These are phyloP conservation scores for Oreocharis arfaki DNA, from an alignment of 2,113 vertebrate genomes.

Conservation along the genomic window DNA sequence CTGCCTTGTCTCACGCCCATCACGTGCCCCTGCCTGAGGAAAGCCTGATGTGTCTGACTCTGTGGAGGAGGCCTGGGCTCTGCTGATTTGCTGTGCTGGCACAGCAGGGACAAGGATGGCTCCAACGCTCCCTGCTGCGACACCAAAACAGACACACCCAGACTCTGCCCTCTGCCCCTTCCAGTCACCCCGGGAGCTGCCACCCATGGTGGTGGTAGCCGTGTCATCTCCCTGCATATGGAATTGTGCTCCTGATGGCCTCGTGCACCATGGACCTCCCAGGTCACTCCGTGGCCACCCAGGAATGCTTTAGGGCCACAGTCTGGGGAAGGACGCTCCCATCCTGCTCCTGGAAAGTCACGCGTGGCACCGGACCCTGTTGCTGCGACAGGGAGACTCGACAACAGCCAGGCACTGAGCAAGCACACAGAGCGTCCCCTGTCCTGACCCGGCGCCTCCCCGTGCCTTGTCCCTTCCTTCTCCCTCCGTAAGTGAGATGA, in stretches of 20 bases:
- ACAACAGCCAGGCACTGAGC: background rate
- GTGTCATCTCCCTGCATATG: fast-evolving
- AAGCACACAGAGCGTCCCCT: background rate
- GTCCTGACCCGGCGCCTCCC: background rate
- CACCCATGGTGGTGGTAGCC: fast-evolving
- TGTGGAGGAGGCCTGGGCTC: background rate
- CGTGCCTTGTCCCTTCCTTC: background rate
- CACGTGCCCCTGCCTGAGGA: background rate
- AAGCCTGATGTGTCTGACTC: background rate
- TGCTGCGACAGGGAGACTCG: background rate
- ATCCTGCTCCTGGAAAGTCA: background rate
- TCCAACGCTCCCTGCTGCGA: background rate
- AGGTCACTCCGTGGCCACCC: fast-evolving
- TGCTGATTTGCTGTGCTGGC: background rate
- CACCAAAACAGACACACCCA: background rate
- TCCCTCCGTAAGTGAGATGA: background rate
- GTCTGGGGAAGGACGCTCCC: background rate
- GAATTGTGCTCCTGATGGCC: background rate
- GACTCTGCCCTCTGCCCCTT: background rate
- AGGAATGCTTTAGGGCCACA: background rate
- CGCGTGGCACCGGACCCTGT: fast-evolving
- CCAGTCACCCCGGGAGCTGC: background rate
- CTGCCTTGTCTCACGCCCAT: background rate
- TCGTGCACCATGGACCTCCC: fast-evolving
- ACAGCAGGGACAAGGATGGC: background rate